Evolutionary conservation across 2,797 vertebrate species (phyloP), one percentile per base, ranked within the genome.

Genomic region (Lithobates sylvaticus): DNA sequence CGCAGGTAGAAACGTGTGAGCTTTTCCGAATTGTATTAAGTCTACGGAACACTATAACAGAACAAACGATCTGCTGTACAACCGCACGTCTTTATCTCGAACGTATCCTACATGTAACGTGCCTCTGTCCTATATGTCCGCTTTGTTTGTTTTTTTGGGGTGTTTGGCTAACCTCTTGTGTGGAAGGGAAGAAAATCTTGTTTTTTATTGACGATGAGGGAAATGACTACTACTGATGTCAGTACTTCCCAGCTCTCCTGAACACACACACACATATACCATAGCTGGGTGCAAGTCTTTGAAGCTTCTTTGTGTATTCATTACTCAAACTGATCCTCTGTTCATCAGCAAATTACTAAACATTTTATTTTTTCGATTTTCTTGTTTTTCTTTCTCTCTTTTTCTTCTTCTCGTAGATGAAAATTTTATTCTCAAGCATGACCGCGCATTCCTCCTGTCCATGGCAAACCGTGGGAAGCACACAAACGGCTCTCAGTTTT

Each of bases 401-500:
- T 94, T 88, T 96, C 94, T 95, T 94, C 92, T 92, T 92, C 90
- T 90, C 87, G 96, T 97, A 99, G 98, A 99, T 92, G 98, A 99
- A 95, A 99, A 99, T 96, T 98, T 99, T 96, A 96, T 95, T 96
- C 97, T 99, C 94, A 99, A 99, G 97, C 98, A 99, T 86, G 98
- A 99, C 95, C 96, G 94, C 94, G 97, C 97, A 84, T 99, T 99
- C 96, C 97, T 99, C 93, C 93, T 99, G 95, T 99, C 98, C 88
- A 99, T 99, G 98, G 98, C 98, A 95, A 99, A 99, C 92, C 96
- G 98, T 87, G 98, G 98, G 93, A 99, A 98, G 92, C 95, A 98
- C 95, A 99, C 98, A 90, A 99, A 99, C 90, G 98, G 98, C 89
- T 99, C 98, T 85, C 98, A 99, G 94, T 99, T 99, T 92, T 99